These are phyloP conservation scores for Chloromyia formosa DNA, from an alignment of 2,888 invertebrate species.

Conservation along the genomic window DNA sequence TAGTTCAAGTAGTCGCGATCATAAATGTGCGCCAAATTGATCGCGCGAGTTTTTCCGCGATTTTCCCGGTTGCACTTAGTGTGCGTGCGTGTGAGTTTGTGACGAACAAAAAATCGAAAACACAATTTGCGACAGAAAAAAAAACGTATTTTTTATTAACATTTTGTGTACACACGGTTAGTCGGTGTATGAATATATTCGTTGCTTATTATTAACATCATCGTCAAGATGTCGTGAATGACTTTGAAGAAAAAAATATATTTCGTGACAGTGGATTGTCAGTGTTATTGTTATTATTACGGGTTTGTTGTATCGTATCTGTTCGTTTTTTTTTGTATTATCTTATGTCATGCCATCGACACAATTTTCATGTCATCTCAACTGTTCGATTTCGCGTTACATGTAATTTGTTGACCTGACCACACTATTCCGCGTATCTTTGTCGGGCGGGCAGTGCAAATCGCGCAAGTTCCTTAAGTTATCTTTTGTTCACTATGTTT, in stretches of 20 bases:
- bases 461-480: no score
- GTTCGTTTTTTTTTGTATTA: slow-evolving; percentile 9
- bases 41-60: slow-evolving; percentile 31
- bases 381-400: slow-evolving; percentile 31
- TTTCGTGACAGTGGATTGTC: slow-evolving; percentile 25
- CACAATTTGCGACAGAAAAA: slow-evolving; percentile 13
- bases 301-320: slow-evolving; percentile 12
- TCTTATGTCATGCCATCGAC: slow-evolving; percentile 22
- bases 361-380: slow-evolving; percentile 3
- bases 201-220: slow-evolving; percentile 31
- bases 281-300: slow-evolving; percentile 12
- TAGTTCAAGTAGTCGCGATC: neutral
- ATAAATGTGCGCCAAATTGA: slow-evolving; percentile 28
- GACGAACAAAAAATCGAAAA: slow-evolving; percentile 2
- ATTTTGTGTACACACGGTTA: slow-evolving; percentile 29
- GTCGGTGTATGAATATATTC: neutral
- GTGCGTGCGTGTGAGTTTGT: neutral
- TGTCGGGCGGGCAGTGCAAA: neutral
- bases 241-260: neutral
- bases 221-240: slow-evolving; percentile 3
- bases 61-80: neutral
- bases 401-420: slow-evolving; percentile 30
- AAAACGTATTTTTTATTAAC: slow-evolving; percentile 24
- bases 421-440: slow-evolving; percentile 25
- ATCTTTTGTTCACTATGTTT: neutral